phyloP scores from a whole-genome alignment of 2,797 vertebrate species.

The Siniperca undulata region DNA sequence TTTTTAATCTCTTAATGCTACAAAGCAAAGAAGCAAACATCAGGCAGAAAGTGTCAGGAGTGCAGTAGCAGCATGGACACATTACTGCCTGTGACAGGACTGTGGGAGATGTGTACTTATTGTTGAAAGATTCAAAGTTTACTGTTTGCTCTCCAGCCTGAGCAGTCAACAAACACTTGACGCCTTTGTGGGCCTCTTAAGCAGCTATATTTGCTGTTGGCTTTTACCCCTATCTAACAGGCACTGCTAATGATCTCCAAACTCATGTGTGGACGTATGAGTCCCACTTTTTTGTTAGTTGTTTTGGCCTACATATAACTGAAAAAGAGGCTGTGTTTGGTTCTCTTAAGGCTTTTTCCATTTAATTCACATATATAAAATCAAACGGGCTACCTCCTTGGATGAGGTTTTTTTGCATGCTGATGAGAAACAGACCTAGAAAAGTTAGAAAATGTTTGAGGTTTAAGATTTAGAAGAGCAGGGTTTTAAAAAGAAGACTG shows the following conservation, averaged over 20 bases:
- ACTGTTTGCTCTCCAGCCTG: conserved; percentile 91
- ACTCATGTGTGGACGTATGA: conserved; percentile 58
- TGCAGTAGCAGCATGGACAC: conserved; percentile 53
- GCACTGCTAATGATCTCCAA: conserved; percentile 81
- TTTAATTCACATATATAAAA: conserved; percentile 29
- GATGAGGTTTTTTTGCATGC: background rate
- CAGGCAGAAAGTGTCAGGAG: conserved; percentile 40
- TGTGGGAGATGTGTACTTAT: conserved; percentile 70
- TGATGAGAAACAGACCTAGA: conserved; percentile 35
- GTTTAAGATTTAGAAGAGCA: background rate
- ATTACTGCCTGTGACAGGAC: conserved; percentile 53
- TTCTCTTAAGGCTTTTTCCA: conserved; percentile 15
- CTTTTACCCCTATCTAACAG: conserved; percentile 83
- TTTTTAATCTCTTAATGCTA: conserved; percentile 56
- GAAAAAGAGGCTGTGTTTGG: conserved; percentile 3
- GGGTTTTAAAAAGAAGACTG: background rate
- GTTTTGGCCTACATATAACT: conserved; percentile 53
- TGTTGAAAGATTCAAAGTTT: conserved; percentile 79
- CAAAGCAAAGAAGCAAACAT: conserved; percentile 49
- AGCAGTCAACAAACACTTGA: conserved; percentile 94
- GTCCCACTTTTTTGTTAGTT: conserved; percentile 48
- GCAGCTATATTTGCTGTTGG: conserved; percentile 90
- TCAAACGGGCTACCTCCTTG: background rate
- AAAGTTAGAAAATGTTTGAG: background rate
- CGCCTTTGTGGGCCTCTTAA: conserved; percentile 87